Conservation (phyloP, 2,113 vertebrate genomes). For the Elephas maximus region DNA sequence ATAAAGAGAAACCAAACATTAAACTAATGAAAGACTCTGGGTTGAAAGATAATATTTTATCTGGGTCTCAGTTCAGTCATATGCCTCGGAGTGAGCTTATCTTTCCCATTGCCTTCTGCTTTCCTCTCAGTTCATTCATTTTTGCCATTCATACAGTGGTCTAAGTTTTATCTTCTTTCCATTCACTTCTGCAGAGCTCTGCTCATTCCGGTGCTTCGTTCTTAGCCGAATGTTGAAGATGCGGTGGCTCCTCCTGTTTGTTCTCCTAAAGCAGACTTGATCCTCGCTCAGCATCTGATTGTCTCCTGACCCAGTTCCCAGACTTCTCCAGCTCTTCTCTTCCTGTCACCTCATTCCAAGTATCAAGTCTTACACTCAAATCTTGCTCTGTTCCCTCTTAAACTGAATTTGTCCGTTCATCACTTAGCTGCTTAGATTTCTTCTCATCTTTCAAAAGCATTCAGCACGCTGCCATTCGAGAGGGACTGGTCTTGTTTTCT, state of each 20-base stretch:
- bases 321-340: neutral
- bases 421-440: neutral
- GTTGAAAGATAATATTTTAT: conserved; percentile 69
- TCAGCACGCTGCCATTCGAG: neutral
- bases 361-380: neutral
- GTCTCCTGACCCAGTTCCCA: conserved; percentile 45
- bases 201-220: accelerated
- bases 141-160: neutral
- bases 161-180: neutral
- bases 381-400: accelerated
- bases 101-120: conserved; percentile 16
- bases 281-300: neutral
- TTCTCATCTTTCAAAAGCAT: neutral
- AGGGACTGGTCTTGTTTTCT: neutral
- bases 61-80: conserved; percentile 64
- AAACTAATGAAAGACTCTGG: conserved; percentile 53
- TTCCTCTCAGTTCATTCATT: neutral
- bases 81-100: conserved; percentile 64
- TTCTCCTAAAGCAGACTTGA: neutral
- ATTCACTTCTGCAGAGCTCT: neutral
- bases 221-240: neutral
- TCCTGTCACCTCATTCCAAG: neutral
- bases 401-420: neutral
- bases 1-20: conserved; percentile 29
- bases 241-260: accelerated